Conservation (phyloP, 2,113 vertebrate genomes). For the Ciconia maguari region DNA sequence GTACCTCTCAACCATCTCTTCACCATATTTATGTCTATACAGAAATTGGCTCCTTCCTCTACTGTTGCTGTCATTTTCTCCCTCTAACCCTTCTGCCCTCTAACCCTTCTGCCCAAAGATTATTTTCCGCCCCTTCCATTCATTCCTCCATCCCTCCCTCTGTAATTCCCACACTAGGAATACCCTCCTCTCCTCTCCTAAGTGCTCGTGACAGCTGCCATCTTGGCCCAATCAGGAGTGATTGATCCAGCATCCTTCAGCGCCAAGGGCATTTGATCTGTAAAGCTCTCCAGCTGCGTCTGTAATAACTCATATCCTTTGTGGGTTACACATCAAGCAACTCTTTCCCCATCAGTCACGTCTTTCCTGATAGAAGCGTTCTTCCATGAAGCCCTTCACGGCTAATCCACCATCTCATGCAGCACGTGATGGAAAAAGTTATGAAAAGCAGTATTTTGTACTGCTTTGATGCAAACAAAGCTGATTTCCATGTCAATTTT, state of each 20-base stretch:
- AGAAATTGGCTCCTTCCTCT: neutral
- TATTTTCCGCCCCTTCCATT: neutral
- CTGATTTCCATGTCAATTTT: neutral
- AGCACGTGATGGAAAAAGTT: neutral
- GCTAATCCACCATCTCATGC: neutral
- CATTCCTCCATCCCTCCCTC: neutral
- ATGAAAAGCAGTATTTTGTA: slow-evolving; percentile 25
- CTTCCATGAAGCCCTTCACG: neutral
- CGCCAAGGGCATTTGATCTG: slow-evolving; percentile 37
- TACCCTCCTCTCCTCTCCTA: neutral
- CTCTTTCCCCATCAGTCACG: slow-evolving; percentile 34
- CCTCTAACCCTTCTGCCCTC: neutral
- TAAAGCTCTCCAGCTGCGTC: slow-evolving; percentile 56
- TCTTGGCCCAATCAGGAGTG: slow-evolving; percentile 60
- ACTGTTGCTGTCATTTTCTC: rapidly evolving
- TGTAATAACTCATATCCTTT: slow-evolving; percentile 63
- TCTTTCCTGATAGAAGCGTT: slow-evolving; percentile 6
- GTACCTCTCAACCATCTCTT: neutral
- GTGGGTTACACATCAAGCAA: slow-evolving; percentile 54
- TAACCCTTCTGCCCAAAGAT: neutral
- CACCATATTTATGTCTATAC: neutral
- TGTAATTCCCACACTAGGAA: neutral
- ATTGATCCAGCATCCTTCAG: slow-evolving; percentile 57
- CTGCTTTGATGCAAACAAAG: slow-evolving; percentile 13
- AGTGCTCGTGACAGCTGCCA: slow-evolving; percentile 55